Evolutionary conservation across 1,140 invertebrate genomes (phyloP).

Genomic region (Brachionus sp.): DNA sequence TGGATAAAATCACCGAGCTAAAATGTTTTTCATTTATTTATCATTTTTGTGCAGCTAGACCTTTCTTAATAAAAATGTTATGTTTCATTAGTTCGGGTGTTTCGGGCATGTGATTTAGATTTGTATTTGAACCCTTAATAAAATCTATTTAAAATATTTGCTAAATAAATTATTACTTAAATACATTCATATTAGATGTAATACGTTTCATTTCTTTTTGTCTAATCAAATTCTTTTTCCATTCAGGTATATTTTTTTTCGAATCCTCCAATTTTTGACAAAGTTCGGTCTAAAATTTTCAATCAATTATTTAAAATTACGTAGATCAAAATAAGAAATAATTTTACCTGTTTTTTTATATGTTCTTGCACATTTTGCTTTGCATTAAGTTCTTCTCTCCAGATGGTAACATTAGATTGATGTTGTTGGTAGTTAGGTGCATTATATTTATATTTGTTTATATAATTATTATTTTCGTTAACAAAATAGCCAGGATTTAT

Average conservation of each 20-base stretch:
- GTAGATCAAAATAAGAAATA: neutral
- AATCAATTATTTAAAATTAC: neutral
- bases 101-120: slow-evolving; percentile 31
- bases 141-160: neutral
- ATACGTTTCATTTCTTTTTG: slow-evolving; percentile 44
- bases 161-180: neutral
- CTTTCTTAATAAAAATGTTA: slow-evolving; percentile 43
- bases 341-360: slow-evolving; percentile 39
- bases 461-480: neutral
- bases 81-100: slow-evolving; percentile 45
- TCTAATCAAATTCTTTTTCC: slow-evolving; percentile 38
- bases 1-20: slow-evolving; percentile 39
- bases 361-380: slow-evolving; percentile 38
- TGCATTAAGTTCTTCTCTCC: slow-evolving; percentile 29
- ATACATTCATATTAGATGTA: slow-evolving; percentile 27
- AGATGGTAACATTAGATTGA: neutral
- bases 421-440: neutral
- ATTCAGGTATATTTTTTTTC: slow-evolving; percentile 38
- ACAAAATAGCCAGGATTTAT: neutral
- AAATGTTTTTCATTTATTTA: neutral
- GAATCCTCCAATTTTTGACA: slow-evolving; percentile 44
- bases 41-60: slow-evolving; percentile 35
- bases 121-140: slow-evolving; percentile 9
- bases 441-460: neutral
- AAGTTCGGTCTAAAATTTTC: slow-evolving; percentile 18